Base-by-base conservation (phyloP, 2,113 vertebrate genomes). In the Trogon melanurus region DNA sequence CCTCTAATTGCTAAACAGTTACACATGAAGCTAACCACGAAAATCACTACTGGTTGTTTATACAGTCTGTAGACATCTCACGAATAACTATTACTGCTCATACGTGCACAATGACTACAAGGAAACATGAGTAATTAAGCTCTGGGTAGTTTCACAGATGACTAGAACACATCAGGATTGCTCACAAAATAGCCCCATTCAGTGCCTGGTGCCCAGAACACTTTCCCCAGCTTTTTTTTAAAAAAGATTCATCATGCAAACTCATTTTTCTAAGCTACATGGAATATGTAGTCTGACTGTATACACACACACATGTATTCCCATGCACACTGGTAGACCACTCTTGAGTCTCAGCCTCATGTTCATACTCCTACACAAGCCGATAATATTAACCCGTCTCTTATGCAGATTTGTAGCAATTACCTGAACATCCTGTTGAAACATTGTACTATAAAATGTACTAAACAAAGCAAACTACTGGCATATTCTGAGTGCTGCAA, bases 1-100 rank as follows among this genome's bases (percentile, higher is more conserved):
- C 47, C 32, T 90, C 47, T 88, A 86, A 88, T 32, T 92, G 67
- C 75, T 74, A 32, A 88, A 80, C 64, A 90, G 50, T 76, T 66
- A 73, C 7, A 13, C 50, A 89, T 5, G 32, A 88, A 76, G 74
- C n/a, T 82, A 94, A 85, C 78, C 45, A 5, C 74, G 89, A 58
- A 91, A 95, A 66, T 81, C 91, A 62, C 66, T 58, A 75, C 81
- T 61, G 47, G 25, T 38, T 93, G 70, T 91, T 96, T 81, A 97
- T 36, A 87, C 60, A 73, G 60, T 58, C 62, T 20, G 25, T 64
- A 91, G 67, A 70, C 58, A 91, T 51, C 79, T 94, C 74, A 45
- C 5, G 0, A 93, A 82, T 85, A 81, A 89, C 67, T 89, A 76
- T 17, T 60, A 85, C 64, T 73, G 58, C 56, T 91, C 56, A 76